phyloP scores from a whole-genome alignment of 2,888 invertebrate genomes.

The Conchocele bisecta region DNA sequence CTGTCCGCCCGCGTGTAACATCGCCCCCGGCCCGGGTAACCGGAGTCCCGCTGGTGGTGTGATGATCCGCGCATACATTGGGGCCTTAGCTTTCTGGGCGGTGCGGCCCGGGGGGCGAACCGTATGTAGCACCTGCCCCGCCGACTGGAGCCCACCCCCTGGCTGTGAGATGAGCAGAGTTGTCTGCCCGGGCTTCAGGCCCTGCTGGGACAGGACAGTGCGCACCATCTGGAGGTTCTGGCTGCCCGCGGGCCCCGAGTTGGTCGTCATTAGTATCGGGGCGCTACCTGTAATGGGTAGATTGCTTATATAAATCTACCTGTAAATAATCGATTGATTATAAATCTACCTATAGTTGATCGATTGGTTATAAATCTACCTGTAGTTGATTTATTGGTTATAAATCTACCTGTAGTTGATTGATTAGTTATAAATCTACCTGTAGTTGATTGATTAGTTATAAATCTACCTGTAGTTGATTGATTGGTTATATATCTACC shows the following conservation, averaged over 20 bases:
- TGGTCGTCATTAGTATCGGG: constrained; percentile 52
- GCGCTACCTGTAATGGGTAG: constrained; percentile 37
- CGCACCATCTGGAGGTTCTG: constrained; percentile 79
- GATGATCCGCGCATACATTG: constrained; percentile 80
- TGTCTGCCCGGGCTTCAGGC: constrained; percentile 78
- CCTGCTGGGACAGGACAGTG: constrained; percentile 79
- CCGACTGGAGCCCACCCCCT: constrained; percentile 67
- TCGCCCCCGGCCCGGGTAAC: constrained; percentile 24
- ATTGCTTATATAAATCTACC: background rate
- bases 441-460: no score
- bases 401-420: no score
- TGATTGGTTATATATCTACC: no score
- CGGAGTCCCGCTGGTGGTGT: constrained; percentile 71
- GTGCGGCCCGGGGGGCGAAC: constrained; percentile 66
- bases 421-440: no score
- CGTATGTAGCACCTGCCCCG: constrained; percentile 61
- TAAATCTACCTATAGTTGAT: background rate
- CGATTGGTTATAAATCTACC: background rate
- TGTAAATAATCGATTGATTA: background rate
- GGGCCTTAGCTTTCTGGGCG: constrained; percentile 74
- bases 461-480: no score
- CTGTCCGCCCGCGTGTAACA: constrained; percentile 43
- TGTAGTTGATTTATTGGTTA: no score
- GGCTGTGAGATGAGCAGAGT: constrained; percentile 80
- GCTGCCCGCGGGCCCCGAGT: constrained; percentile 67